phyloP scores from a whole-genome alignment of 2,888 invertebrate genomes.

The Ophraella communa region DNA sequence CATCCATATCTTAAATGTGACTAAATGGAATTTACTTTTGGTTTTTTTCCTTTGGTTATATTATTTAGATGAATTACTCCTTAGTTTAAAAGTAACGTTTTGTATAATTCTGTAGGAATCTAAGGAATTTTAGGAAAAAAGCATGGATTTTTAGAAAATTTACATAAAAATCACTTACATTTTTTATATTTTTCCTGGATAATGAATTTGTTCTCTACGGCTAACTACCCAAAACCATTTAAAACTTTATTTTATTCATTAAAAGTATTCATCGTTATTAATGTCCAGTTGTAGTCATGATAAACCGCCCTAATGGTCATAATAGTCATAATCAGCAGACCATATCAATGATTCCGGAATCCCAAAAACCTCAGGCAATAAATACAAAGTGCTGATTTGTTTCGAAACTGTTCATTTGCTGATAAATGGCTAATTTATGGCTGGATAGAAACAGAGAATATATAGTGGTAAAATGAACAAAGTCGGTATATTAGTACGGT shows the following conservation, averaged over 20 bases:
- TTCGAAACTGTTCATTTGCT: conserved; percentile 1
- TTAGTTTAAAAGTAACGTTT: too few relatives aligned
- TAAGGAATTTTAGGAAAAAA: too few relatives aligned
- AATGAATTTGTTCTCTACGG: too few relatives aligned
- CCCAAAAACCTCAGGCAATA: conserved; percentile 9
- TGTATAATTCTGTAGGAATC: too few relatives aligned
- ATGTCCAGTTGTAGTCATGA: background rate
- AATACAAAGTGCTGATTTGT: conserved; percentile 14
- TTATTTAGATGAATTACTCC: too few relatives aligned
- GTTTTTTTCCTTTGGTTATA: too few relatives aligned
- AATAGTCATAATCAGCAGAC: conserved; percentile 8
- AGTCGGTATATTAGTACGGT: too few relatives aligned
- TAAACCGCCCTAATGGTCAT: conserved; percentile 5
- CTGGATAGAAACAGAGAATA: background rate
- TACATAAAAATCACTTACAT: too few relatives aligned
- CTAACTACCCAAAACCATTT: background rate
- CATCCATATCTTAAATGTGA: too few relatives aligned
- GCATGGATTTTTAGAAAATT: too few relatives aligned
- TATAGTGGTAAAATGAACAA: background rate
- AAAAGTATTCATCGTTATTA: background rate
- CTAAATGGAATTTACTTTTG: too few relatives aligned
- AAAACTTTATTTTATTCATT: background rate
- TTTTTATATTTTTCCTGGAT: too few relatives aligned
- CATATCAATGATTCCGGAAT: conserved; percentile 3
- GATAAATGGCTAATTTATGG: conserved; percentile 9